Evolutionary conservation across 2,797 vertebrate species (phyloP), one percentile per base, ranked within the genome.

Genomic region (Mionectes olivaceus): DNA sequence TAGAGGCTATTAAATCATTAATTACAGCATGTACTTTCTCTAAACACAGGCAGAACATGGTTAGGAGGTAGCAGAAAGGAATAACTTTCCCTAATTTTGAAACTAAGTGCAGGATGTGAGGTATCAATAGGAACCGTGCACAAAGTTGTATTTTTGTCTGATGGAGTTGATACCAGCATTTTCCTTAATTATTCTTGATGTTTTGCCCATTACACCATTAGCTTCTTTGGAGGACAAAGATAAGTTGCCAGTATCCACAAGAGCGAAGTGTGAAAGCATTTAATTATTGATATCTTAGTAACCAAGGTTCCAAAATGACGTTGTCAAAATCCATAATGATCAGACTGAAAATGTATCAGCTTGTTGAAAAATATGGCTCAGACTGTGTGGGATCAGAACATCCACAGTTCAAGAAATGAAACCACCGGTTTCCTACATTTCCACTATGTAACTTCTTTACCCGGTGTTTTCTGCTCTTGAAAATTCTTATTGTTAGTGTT

Each of bases 281-380:
- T 97, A 98, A 98, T 98, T 98, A 98, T 98, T 98, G 97, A 98
- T 98, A 97, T 96, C 97, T 97, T 96, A 76, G 97, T 97, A 97
- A 96, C 97, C 93, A 95, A 96, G 96, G 95, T 95, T 97, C 96
- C 93, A 87, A 96, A 96, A 96, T 96, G 98, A 97, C 84, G 49
- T 96, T 96, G 97, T 98, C 97, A 97, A 97, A 97, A 93, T 96
- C 96, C 96, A 87, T 97, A 92, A 96, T 93, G 96, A 97, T 94
- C 96, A 96, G 96, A 95, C 68, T 83, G 95, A 93, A 95, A 93
- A 95, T 83, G 75, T 73, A 95, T 96, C 90, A 93, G 87, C 93
- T 93, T 92, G 79, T 94, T 76, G 64, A 87, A 90, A 93, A 95
- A 87, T 71, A 35, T 2, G 3, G 32, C 63, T 93, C 70, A 37